Conservation (phyloP, 2,797 vertebrate genomes). For the Takifugu rubripes region DNA sequence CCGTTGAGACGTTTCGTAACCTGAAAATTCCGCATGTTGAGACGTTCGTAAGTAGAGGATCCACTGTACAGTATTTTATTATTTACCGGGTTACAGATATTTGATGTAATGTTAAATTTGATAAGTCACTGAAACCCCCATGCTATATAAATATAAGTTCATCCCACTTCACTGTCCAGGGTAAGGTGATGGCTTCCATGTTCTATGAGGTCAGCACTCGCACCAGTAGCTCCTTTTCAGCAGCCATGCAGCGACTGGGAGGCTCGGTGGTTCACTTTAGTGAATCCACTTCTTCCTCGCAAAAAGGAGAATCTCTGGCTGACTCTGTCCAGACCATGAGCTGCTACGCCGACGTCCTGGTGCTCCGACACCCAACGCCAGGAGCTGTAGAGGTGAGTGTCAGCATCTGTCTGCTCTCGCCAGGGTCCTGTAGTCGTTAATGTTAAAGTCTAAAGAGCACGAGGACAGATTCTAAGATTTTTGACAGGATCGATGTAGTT, state of each 20-base stretch:
- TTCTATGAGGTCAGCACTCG: constrained; percentile 96
- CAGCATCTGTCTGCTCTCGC: background rate
- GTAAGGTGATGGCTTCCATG: constrained; percentile 96
- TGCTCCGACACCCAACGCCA: constrained; percentile 90
- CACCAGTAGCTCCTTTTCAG: constrained; percentile 91
- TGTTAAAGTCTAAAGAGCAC: no score
- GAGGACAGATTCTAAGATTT: no score
- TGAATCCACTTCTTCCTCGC: constrained; percentile 88
- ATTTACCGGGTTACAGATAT: background rate
- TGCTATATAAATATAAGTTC: background rate
- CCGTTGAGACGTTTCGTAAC: no score
- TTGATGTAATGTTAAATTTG: no score
- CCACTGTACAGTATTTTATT: no score
- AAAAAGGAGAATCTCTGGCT: constrained; percentile 91
- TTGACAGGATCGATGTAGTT: no score
- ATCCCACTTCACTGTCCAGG: constrained; percentile 61
- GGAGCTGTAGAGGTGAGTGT: constrained; percentile 88
- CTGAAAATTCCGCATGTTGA: no score
- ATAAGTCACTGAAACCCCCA: fast-evolving
- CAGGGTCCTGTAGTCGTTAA: no score
- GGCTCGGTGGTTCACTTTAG: constrained; percentile 90
- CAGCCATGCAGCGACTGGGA: constrained; percentile 92
- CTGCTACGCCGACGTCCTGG: constrained; percentile 90
- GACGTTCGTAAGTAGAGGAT: no score
- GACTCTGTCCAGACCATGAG: constrained; percentile 98